Evolutionary conservation across 2,888 invertebrate genomes (phyloP), one percentile per base, ranked within the genome.

Genomic region (Epinotia bilunana): DNA sequence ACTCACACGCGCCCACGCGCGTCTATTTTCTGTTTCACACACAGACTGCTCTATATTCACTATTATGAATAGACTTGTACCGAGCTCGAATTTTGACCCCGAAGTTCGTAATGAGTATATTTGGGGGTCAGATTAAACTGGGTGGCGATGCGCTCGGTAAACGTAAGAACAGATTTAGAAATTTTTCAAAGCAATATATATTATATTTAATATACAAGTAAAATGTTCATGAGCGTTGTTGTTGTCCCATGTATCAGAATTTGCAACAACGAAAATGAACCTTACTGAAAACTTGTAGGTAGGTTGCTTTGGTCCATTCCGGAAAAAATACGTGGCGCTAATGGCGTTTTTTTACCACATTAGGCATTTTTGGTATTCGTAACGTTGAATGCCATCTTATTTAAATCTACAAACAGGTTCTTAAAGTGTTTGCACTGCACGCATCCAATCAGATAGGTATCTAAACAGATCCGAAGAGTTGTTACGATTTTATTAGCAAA

Each of bases 1-100:
- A 83, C 85, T 81, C 86, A 83, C 84, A 86, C 87, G 85, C 79
- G 81, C 86, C 83, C 84, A 86, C 87, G 85, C 79, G 81, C 81
- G 80, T 46, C 76, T 69, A 68, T 73, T 73, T 70, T 76, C 55
- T 63, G 67, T 58, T 68, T 39, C 28, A n/a, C 69, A 28, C 39
- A 65, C 23, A 39, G 6, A 43, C 55, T 58, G 46, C 9, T n/a
- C 23, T 5, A n/a, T 53, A 53, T 53, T 53, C 53, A 53, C 53
- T 53, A 53, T n/a, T 53, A 16, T 49, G 5, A 13, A 39, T 13
- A 49, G 49, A 49, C 16, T 16, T 49, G 5, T 16, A 49, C 46
- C 1, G 13, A 49, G 49, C 49, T 49, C 49, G 49, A 16, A 16
- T 16, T 49, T 16, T 49, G 49, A 49, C 49, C 49, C 49, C 49